Conservation (phyloP, 2,797 vertebrate genomes). For the Agapornis canus region DNA sequence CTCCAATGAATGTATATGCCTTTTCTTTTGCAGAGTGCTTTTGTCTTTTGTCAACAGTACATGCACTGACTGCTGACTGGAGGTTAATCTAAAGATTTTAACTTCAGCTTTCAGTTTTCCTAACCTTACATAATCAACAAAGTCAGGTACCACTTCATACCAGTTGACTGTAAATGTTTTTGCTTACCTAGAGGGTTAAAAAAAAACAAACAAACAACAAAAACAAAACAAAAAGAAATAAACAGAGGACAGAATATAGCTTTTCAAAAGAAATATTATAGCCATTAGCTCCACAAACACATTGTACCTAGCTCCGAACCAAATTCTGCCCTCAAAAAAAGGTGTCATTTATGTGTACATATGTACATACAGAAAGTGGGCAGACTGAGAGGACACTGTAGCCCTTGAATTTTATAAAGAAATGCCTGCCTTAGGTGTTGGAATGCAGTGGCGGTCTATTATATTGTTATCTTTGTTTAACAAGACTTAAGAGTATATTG, state of each 20-base stretch:
- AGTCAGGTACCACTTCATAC: neutral
- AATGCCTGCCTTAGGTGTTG: neutral
- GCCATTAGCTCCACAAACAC: conserved; percentile 20
- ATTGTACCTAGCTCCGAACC: neutral
- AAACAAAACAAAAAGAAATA: neutral
- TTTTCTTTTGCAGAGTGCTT: neutral
- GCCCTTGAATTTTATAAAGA: neutral
- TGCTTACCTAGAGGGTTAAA: neutral
- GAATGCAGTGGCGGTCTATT: neutral
- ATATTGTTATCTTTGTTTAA: neutral
- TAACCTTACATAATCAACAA: neutral
- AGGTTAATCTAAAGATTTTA: neutral
- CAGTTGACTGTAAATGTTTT: neutral
- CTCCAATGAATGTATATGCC: neutral
- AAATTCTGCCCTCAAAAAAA: conserved; percentile 15
- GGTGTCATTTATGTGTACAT: neutral
- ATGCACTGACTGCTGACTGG: neutral
- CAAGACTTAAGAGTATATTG: neutral
- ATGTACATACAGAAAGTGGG: neutral
- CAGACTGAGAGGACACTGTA: neutral
- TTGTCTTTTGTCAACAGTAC: neutral
- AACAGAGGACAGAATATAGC: neutral
- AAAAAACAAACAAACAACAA: neutral
- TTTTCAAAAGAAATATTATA: conserved; percentile 2
- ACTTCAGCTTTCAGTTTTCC: neutral